phyloP scores from a whole-genome alignment of 2,888 invertebrate species.

The Adelognathus sp. region DNA sequence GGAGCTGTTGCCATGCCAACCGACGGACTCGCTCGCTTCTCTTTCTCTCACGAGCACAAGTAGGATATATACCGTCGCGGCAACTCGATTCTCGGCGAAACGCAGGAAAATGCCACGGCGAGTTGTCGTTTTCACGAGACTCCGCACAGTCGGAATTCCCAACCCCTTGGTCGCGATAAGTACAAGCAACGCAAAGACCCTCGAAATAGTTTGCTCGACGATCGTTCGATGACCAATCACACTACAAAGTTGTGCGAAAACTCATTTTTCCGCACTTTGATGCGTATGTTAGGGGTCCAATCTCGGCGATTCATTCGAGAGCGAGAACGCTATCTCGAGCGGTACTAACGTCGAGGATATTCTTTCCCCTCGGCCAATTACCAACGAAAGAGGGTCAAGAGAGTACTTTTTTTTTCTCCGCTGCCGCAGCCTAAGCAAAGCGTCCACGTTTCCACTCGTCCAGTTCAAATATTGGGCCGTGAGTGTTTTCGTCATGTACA shows the following conservation, averaged over 20 bases:
- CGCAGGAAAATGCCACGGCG: neutral
- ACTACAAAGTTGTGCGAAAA: neutral
- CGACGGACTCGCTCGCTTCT: conserved; percentile 76
- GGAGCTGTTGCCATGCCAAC: conserved; percentile 80
- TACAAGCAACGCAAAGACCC: neutral
- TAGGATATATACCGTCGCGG: conserved; percentile 11
- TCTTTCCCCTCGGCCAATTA: conserved; percentile 36
- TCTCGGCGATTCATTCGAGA: conserved; percentile 1
- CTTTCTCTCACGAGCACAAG: conserved; percentile 54
- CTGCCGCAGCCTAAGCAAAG: neutral
- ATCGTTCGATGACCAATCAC: neutral
- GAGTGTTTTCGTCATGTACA: conserved; percentile 19
- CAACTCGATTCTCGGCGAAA: neutral
- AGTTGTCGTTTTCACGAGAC: neutral
- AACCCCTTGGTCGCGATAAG: neutral
- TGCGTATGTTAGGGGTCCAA: too few species aligned
- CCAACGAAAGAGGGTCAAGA: neutral
- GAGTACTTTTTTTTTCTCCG: conserved; percentile 3
- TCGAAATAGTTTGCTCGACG: neutral
- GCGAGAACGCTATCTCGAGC: neutral
- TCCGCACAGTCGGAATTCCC: neutral
- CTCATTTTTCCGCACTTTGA: too few species aligned
- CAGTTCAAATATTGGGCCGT: conserved; percentile 46
- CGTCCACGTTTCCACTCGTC: neutral
- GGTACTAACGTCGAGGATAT: conserved; percentile 11